Base-by-base conservation (phyloP, 2,113 vertebrate species). In the Oplegnathus fasciatus region DNA sequence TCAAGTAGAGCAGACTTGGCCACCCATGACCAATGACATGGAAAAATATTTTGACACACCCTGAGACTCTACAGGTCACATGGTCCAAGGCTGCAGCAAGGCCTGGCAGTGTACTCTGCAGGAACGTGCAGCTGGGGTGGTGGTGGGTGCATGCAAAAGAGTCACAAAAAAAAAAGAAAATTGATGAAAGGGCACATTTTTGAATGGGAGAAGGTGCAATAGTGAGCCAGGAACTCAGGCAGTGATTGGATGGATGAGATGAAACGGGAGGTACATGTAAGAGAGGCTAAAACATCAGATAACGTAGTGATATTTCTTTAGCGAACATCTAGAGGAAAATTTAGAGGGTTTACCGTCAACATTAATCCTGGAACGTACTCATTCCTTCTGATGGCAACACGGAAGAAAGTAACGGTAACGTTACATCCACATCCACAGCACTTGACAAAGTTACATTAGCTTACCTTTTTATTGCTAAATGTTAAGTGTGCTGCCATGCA, bases 381-480 rank as follows among this genome's bases (percentile, higher is more conserved):
- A 50, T 57, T 68, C 32, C 24, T 28, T 72, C 28, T 26, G 67
- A 77, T 64, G 55, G 28, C 52, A 78, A 57, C 67, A 72, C 20
- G 50, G 62, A 70, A 44, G 64, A 75, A 65, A 60, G 32, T 34
- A 64, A 34, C 17, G 14, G 2, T 62, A 2, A n/a, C 2, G 37
- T 67, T 67, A 10, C 11, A 44, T 44, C 42, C 42, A 11, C 42
- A 44, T 44, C 42, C 42, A 44, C 42, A 44, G 42, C 42, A 44
- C 11, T 44, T 44, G 42, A 44, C 9, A 44, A 40, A 11, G 42
- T 11, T 44, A 44, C 10, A 44, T 44, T 11, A 44, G 9, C 42
- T 44, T 6, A 37, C 34, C 3, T 37, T 37, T 37, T 37, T 37
- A 37, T 37, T 37, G 34, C 34, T 37, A 37, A 37, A 37, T 4